A percentile compares a stretch with the other conserved stretches of the same genome.
Conservation (phyloP, 2,888 invertebrate species). For the Eutolmus rufibarbis region DNA sequence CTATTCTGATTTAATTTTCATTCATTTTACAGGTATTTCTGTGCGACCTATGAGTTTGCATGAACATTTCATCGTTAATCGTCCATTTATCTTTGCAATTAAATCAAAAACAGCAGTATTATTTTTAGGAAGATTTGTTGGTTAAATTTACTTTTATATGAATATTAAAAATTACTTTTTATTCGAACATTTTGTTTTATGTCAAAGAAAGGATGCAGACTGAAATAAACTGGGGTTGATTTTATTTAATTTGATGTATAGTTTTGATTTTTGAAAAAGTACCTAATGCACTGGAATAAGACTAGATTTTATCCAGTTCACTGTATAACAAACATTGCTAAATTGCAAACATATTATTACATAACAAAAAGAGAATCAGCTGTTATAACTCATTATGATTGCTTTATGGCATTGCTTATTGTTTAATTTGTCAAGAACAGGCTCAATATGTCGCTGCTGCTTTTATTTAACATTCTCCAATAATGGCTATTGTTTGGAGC, state of each 20-base stretch:
- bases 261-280: no score
- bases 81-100: constrained; percentile 1
- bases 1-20: not conserved
- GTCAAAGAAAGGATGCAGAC: no score
- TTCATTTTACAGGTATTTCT: not conserved
- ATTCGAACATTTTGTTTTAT: not conserved
- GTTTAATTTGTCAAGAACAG: no score
- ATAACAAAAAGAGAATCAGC: not conserved
- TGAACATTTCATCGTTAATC: not conserved
- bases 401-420: not conserved
- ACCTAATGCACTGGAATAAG: no score
- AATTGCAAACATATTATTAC: no score
- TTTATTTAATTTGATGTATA: no score
- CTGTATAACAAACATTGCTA: no score
- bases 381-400: not conserved
- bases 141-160: not conserved
- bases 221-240: no score
- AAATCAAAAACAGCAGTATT: not conserved
- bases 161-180: not conserved
- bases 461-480: no score
- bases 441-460: no score
- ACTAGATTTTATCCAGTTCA: no score
- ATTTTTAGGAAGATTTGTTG: constrained; percentile 2
- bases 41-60: not conserved
- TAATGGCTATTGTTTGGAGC: no score